phyloP scores from a whole-genome alignment of 2,797 vertebrate species.

The Macroramphosus scolopax region DNA sequence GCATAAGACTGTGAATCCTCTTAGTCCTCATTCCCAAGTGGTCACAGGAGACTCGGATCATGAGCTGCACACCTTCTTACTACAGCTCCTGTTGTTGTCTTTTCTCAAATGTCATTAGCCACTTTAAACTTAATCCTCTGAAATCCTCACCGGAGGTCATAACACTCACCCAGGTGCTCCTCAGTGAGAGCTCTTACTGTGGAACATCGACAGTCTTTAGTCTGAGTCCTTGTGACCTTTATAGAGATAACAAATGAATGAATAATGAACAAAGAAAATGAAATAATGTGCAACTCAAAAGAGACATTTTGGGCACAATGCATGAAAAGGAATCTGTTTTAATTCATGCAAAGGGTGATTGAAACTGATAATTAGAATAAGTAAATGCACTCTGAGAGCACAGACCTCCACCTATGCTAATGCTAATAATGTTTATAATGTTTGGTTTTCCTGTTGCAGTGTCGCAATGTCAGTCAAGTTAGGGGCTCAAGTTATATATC shows the following conservation, averaged over 20 bases:
- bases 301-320: too few species aligned
- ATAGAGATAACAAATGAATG: constrained; percentile 1
- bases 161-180: constrained; percentile 2
- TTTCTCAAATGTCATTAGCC: constrained; percentile 14
- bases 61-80: constrained; percentile 9
- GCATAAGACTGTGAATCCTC: constrained; percentile 18
- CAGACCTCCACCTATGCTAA: too few species aligned
- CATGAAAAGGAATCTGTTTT: too few species aligned
- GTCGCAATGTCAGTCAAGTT: too few species aligned
- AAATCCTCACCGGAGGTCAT: constrained; percentile 12
- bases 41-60: constrained; percentile 2
- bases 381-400: too few species aligned
- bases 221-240: background rate
- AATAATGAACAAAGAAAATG: background rate
- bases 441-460: too few species aligned
- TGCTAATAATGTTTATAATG: too few species aligned
- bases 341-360: too few species aligned
- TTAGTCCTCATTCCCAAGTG: constrained; percentile 9
- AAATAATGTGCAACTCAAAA: background rate
- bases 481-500: too few species aligned
- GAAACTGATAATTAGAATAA: too few species aligned
- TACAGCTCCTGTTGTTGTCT: background rate
- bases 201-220: constrained; percentile 3
- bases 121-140: constrained; percentile 21
- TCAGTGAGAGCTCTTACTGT: background rate